phyloP scores from a whole-genome alignment of 1,140 invertebrate genomes.

The Goniozus legneri region DNA sequence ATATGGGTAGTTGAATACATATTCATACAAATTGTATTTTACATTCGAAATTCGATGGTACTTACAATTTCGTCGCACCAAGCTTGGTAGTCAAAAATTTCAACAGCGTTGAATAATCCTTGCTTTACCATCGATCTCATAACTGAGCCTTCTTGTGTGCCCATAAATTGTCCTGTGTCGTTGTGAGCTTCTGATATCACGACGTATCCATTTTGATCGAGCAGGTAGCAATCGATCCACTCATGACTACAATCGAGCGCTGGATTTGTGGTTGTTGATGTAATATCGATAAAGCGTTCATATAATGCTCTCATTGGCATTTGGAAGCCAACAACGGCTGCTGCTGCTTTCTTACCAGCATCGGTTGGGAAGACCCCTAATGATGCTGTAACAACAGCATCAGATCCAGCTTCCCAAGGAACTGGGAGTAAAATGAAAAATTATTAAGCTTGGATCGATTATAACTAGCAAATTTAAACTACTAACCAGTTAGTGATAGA shows the following conservation, averaged over 20 bases:
- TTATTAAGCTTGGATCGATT: not conserved
- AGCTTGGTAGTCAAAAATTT: conserved; percentile 84
- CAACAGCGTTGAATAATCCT: conserved; percentile 71
- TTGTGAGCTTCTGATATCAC: conserved; percentile 68
- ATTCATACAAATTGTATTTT: too few relatives aligned
- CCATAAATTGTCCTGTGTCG: conserved; percentile 80
- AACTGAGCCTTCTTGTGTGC: conserved; percentile 74
- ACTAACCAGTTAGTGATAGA: conserved; percentile 41
- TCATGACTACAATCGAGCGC: conserved; percentile 53
- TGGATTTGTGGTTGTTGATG: conserved; percentile 46
- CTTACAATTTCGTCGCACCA: conserved; percentile 60
- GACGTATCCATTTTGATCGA: conserved; percentile 89
- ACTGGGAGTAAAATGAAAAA: conserved; percentile 57
- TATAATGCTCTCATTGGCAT: conserved; percentile 68
- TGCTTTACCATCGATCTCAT: conserved; percentile 74
- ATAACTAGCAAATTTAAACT: conserved; percentile 1
- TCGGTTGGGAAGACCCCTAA: conserved; percentile 82
- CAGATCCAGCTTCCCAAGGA: conserved; percentile 63
- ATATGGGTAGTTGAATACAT: too few relatives aligned
- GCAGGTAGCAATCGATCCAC: conserved; percentile 74
- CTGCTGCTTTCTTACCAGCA: conserved; percentile 73
- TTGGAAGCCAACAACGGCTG: conserved; percentile 83
- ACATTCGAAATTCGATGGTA: too few relatives aligned
- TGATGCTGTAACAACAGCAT: conserved; percentile 69
- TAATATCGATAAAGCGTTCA: conserved; percentile 68